phyloP scores from a whole-genome alignment of 2,888 invertebrate genomes.

The Eupithecia vulgata region DNA sequence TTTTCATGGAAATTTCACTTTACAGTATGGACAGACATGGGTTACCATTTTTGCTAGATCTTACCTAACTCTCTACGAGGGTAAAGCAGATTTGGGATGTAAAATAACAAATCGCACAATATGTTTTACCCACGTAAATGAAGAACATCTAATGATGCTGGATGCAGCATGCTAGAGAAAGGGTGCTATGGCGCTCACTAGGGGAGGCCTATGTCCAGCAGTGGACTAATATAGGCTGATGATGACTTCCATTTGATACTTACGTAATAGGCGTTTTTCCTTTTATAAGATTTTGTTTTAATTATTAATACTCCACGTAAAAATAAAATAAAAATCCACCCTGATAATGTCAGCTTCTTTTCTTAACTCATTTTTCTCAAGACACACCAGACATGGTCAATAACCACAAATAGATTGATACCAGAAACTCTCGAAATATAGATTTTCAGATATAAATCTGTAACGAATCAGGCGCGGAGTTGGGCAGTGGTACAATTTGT shows the following conservation, averaged over 20 bases:
- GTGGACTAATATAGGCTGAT: no score
- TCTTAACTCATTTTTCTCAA: not conserved
- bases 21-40: not conserved
- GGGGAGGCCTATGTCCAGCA: no score
- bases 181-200: no score
- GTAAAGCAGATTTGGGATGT: no score
- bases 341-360: not conserved
- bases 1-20: slow-evolving; percentile 24
- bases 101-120: no score
- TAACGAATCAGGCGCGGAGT: slow-evolving; percentile 29
- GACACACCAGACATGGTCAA: not conserved
- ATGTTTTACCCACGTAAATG: no score
- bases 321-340: not conserved
- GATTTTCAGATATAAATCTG: slow-evolving; percentile 24
- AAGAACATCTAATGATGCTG: no score
- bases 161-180: no score
- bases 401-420: not conserved
- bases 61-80: no score
- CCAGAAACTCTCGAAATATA: not conserved
- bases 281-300: no score
- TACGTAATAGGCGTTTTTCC: not conserved
- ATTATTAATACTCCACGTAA: no score
- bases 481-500: slow-evolving; percentile 67
- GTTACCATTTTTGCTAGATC: not conserved
- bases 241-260: not conserved